A percentile compares a stretch with the other conserved stretches of the same genome.
Conservation (phyloP, 2,888 invertebrate genomes). For the Sepiola atlantica region DNA sequence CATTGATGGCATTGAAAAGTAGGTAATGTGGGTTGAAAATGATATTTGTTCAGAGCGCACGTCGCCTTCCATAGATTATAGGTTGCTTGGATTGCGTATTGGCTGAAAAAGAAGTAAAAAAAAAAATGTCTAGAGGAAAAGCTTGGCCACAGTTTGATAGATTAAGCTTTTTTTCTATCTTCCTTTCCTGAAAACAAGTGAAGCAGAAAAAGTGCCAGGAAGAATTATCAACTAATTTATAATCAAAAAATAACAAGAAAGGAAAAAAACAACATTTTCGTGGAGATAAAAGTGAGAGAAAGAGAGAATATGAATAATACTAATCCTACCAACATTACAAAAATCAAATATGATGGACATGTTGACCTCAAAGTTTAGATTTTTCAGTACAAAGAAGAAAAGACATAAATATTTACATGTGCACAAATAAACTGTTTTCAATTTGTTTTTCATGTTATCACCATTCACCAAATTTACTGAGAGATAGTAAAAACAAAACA, state of each 20-base stretch:
- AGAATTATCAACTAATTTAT: slow-evolving; percentile 20
- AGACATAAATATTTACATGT: not conserved
- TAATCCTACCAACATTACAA: not conserved
- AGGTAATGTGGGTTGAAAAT: not conserved
- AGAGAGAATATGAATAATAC: not conserved
- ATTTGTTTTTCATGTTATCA: no score
- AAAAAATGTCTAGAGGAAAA: not conserved
- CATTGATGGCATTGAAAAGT: not conserved
- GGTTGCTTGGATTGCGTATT: not conserved
- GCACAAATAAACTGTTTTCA: no score
- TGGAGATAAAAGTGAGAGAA: no score
- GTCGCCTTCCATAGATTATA: not conserved
- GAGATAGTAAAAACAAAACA: no score
- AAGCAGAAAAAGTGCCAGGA: not conserved
- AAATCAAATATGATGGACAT: slow-evolving; percentile 32
- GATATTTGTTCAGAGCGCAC: not conserved
- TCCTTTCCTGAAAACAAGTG: not conserved
- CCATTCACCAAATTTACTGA: no score
- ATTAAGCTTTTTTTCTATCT: not conserved
- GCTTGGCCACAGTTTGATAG: not conserved
- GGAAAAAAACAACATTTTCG: no score
- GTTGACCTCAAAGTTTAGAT: not conserved
- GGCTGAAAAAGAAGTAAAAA: not conserved
- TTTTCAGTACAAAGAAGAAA: not conserved
- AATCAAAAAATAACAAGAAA: not conserved